Base-by-base conservation (phyloP, 2,888 invertebrate species). In the Leistus spinibarbis region DNA sequence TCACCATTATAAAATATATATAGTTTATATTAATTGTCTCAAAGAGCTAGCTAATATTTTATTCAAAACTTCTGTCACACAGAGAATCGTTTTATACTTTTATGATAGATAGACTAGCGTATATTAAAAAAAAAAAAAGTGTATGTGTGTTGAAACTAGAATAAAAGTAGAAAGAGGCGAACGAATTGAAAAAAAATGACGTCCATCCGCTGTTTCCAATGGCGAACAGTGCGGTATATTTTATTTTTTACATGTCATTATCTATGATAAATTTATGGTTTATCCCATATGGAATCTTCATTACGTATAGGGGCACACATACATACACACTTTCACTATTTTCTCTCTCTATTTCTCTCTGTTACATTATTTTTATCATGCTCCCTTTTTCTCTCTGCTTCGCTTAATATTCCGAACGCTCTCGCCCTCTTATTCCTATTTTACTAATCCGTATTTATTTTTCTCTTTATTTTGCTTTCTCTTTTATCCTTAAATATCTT, bases 221-320 rank as follows among this genome's bases (percentile, higher is more conserved):
- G n/a, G n/a, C n/a, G n/a, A n/a, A n/a, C n/a, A 13, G 7, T 40
- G 40, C 40, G 40, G 40, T 40, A 40, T 40, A 10, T 40, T 7
- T 40, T 64, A 54, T 71, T 71, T 71, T 60, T 71, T 23, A 64
- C 23, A 54, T 54, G 65, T 71, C 71, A 71, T 71, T 65, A 71
- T 71, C 64, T 24, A 54, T 71, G 71, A 71, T 71, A 63, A 71
- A 71, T 71, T 71, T 65, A 71, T 71, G 56, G 71, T 53, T 63
- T 40, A 71, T 65, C 64, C 64, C 64, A 65, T 24, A 71, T 65
- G 65, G 64, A 56, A 65, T 65, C 71, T 71, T 71, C 71, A 64
- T 71, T 65, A 71, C 17, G 20, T 13, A 40, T 7, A 40, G 10
- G 10, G 1, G 10, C 40, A 40, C 4, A 40, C 40, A 40, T 7